These are phyloP conservation scores for Amphibalanus amphitrite DNA, from an alignment of 1,140 invertebrate genomes.

Conservation along the genomic window DNA sequence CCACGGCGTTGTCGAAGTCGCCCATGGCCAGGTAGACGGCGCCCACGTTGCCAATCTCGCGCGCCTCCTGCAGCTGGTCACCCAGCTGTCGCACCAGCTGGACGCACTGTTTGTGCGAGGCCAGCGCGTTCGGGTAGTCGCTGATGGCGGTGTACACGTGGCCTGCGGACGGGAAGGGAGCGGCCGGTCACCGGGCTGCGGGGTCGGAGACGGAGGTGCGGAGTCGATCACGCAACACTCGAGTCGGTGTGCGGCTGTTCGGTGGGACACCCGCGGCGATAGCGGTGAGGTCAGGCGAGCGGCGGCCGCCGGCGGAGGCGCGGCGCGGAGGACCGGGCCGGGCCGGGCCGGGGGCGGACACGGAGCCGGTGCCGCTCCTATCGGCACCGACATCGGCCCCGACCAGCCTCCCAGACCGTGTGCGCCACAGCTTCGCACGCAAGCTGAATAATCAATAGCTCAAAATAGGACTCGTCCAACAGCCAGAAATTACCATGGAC, in stretches of 20 bases:
- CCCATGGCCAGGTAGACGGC: slow-evolving; percentile 91
- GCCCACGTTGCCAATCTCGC: slow-evolving; percentile 91
- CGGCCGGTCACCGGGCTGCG: not conserved
- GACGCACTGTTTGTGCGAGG: slow-evolving; percentile 91
- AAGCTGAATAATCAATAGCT: not conserved
- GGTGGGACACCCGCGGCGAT: too few relatives aligned
- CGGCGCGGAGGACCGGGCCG: too few relatives aligned
- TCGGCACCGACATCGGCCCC: too few relatives aligned
- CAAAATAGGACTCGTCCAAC: not conserved
- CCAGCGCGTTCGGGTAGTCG: slow-evolving; percentile 85
- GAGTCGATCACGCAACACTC: not conserved
- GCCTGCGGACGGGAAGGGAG: slow-evolving; percentile 27
- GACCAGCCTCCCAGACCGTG: too few relatives aligned
- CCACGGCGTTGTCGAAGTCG: slow-evolving; percentile 84
- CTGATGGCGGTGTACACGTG: slow-evolving; percentile 94
- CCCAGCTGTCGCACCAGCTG: slow-evolving; percentile 87
- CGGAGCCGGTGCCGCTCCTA: too few relatives aligned
- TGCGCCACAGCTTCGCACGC: too few relatives aligned
- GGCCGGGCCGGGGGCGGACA: too few relatives aligned
- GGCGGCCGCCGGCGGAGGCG: too few relatives aligned
- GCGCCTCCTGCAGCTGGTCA: slow-evolving; percentile 73
- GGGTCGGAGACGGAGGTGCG: not conserved
- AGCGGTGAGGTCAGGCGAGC: too few relatives aligned
- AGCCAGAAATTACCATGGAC: not conserved
- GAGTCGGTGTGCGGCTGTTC: not conserved